A percentile compares a stretch with the other conserved stretches of the same genome.
Conservation (phyloP, 2,888 invertebrate species). For the Drosophila kanekoi region DNA sequence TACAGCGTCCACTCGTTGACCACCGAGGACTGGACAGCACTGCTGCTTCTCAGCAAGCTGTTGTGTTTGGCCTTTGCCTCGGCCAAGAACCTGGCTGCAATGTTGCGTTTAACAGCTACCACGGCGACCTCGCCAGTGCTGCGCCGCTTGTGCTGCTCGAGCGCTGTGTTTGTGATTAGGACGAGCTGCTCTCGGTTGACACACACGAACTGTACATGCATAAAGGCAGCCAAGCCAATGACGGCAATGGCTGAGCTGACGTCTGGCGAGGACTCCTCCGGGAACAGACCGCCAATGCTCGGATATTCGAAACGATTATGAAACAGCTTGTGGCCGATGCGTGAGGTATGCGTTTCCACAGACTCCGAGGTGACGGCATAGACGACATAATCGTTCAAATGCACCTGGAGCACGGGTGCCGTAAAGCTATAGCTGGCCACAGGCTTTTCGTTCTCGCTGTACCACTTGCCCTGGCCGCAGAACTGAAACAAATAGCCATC, state of each 20-base stretch:
- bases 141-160: slow-evolving; percentile 61
- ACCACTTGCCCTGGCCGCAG: slow-evolving; percentile 86
- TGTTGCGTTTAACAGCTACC: slow-evolving; percentile 73
- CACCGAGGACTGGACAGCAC: slow-evolving; percentile 57
- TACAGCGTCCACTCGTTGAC: slow-evolving; percentile 89
- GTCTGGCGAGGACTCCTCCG: slow-evolving; percentile 84
- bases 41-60: slow-evolving; percentile 70
- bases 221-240: slow-evolving; percentile 83
- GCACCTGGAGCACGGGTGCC: slow-evolving; percentile 88
- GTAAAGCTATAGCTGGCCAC: slow-evolving; percentile 90
- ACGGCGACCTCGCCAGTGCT: slow-evolving; percentile 57
- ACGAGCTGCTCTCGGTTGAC: slow-evolving; percentile 82
- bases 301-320: slow-evolving; percentile 85
- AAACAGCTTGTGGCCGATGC: slow-evolving; percentile 88
- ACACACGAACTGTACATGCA: slow-evolving; percentile 83
- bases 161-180: slow-evolving; percentile 80
- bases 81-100: slow-evolving; percentile 79
- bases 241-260: slow-evolving; percentile 83
- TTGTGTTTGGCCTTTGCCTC: slow-evolving; percentile 83
- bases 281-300: slow-evolving; percentile 80
- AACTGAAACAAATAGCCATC: slow-evolving; percentile 91
- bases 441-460: slow-evolving; percentile 86
- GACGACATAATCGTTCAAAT: slow-evolving; percentile 89
- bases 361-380: slow-evolving; percentile 91
- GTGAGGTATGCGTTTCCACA: slow-evolving; percentile 90